These are phyloP conservation scores for Oreochromis tanganicae DNA, from an alignment of 2,113 vertebrate genomes.

Conservation along the genomic window DNA sequence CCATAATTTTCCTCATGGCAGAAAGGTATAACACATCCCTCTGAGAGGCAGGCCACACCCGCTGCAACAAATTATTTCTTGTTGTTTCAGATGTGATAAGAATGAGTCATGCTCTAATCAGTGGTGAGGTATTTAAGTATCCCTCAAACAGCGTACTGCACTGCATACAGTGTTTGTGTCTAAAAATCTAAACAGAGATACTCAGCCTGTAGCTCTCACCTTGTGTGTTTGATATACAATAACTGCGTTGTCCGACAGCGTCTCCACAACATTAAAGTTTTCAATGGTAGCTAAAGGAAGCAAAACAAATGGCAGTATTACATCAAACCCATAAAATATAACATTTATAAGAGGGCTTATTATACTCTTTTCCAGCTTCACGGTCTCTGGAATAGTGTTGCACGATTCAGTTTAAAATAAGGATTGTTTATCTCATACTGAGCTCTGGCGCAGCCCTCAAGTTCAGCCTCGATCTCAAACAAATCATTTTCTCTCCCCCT, in stretches of 20 bases:
- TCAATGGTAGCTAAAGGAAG: constrained; percentile 85
- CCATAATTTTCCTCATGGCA: constrained; percentile 85
- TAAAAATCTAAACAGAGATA: not conserved
- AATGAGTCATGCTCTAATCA: not conserved
- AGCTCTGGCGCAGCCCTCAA: not conserved
- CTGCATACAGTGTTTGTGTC: not conserved
- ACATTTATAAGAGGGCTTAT: not conserved
- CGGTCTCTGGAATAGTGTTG: not conserved
- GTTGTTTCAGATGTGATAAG: not conserved
- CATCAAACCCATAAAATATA: not conserved
- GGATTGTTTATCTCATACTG: not conserved
- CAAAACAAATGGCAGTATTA: not conserved
- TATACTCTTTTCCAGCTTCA: not conserved
- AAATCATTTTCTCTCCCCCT: not conserved
- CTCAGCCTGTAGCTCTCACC: constrained; percentile 62
- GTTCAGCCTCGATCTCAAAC: not conserved
- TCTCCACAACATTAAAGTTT: constrained; percentile 93
- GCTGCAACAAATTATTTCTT: constrained; percentile 60
- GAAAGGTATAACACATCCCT: constrained; percentile 94
- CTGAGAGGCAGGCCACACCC: constrained; percentile 97
- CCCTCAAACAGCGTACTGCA: not conserved
- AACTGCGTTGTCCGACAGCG: constrained; percentile 86
- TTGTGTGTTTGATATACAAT: constrained; percentile 94
- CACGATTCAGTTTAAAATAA: not conserved
- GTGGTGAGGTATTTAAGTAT: not conserved